Evolutionary conservation across 1,140 invertebrate genomes (phyloP).

Genomic region (Achroia grisella): DNA sequence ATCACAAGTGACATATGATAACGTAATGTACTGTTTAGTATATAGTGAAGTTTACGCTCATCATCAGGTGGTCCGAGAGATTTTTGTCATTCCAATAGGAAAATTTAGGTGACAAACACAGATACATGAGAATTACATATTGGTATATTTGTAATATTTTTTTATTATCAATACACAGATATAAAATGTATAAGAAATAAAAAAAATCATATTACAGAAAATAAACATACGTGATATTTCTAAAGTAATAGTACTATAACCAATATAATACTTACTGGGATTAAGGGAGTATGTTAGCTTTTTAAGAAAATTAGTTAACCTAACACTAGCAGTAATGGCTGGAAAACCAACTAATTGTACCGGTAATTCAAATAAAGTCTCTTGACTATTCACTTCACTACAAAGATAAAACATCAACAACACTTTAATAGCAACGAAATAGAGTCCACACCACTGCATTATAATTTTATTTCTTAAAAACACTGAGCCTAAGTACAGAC

Average conservation of each 20-base stretch:
- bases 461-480: background rate
- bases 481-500: background rate
- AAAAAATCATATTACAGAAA: no score
- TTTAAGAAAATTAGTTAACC: constrained; percentile 86
- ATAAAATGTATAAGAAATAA: no score
- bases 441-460: constrained; percentile 4
- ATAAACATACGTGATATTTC: constrained; percentile 1
- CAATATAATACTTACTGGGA: constrained; percentile 79
- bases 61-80: no score
- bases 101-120: no score
- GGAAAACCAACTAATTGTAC: constrained; percentile 89
- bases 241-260: no score
- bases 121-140: no score
- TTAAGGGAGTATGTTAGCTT: constrained; percentile 87
- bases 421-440: constrained; percentile 12
- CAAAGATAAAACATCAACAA: constrained; percentile 23
- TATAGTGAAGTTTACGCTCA: no score
- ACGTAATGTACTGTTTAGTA: no score
- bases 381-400: constrained; percentile 30
- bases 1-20: no score
- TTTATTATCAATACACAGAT: no score
- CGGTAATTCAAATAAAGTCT: constrained; percentile 78
- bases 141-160: no score
- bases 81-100: no score
- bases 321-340: constrained; percentile 84